Percentiles rank a stretch among this genome's conserved stretches.
phyloP scores from a whole-genome alignment of 2,797 vertebrate species.

The Gymnoscopelus braueri region DNA sequence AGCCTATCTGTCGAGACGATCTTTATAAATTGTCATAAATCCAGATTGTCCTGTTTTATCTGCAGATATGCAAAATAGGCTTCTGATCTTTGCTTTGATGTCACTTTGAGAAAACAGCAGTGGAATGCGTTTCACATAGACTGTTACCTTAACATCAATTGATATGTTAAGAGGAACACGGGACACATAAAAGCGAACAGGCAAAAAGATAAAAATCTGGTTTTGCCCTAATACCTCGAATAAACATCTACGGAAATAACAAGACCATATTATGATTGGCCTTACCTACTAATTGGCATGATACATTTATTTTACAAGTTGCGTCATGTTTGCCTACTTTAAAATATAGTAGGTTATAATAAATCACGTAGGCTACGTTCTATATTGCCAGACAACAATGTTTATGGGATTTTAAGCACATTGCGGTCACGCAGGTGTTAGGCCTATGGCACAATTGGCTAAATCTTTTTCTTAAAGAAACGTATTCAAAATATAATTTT shows the following conservation, averaged over 20 bases:
- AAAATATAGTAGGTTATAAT: no score
- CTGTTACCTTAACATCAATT: constrained; percentile 81
- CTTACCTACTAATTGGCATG: no score
- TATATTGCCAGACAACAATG: no score
- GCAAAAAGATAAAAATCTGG: constrained; percentile 78
- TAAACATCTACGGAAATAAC: constrained; percentile 63
- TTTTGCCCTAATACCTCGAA: constrained; percentile 81
- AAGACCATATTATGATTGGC: no score
- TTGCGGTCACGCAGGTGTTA: no score
- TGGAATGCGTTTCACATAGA: constrained; percentile 84
- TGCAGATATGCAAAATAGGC: constrained; percentile 72
- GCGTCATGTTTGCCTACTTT: no score
- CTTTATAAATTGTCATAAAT: constrained; percentile 60
- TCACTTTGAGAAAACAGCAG: constrained; percentile 83
- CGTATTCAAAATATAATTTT: no score
- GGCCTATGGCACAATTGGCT: no score
- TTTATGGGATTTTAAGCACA: no score
- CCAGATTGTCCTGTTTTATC: constrained; percentile 56
- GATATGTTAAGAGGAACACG: constrained; percentile 86
- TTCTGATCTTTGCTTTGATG: constrained; percentile 85
- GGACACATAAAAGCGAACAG: constrained; percentile 74
- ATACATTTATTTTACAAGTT: no score
- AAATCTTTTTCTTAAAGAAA: no score
- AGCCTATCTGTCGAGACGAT: constrained; percentile 61
- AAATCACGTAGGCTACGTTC: no score